A percentile compares a stretch with the other conserved stretches of the same genome.
Conservation (phyloP, 2,888 invertebrate species). For the Caprella mutica region DNA sequence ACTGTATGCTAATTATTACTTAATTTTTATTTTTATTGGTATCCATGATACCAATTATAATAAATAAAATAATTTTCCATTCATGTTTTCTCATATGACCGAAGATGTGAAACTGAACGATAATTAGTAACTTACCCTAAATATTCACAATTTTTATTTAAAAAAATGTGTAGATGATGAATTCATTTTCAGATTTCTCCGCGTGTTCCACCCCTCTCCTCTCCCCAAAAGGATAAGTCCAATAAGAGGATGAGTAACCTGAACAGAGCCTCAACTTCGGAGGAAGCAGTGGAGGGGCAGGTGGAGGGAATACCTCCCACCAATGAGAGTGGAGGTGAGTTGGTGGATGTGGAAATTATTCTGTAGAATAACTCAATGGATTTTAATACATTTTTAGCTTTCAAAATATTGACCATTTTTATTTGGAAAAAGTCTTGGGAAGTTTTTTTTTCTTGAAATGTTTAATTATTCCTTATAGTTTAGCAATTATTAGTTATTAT, state of each 20-base stretch:
- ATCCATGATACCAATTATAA: no score
- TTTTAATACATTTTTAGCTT: no score
- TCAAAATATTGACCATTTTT: not conserved
- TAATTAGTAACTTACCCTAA: no score
- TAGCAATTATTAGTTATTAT: not conserved
- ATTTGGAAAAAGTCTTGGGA: not conserved
- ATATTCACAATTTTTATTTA: no score
- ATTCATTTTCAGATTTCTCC: not conserved
- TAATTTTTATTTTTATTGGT: no score
- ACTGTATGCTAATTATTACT: no score
- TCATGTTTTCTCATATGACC: no score
- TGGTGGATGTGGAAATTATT: no score
- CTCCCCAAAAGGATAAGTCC: conserved; percentile 48
- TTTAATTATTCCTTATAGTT: not conserved
- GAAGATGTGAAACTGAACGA: no score
- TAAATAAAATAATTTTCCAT: no score
- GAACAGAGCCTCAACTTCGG: conserved; percentile 48
- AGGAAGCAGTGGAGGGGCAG: conserved; percentile 39
- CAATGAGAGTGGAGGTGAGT: conserved; percentile 22
- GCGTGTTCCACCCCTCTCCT: not conserved
- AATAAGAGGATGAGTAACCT: conserved; percentile 55
- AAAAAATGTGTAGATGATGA: no score
- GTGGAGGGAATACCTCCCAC: not conserved
- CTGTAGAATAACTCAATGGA: no score
- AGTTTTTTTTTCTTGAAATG: not conserved